Base-by-base conservation (phyloP, 2,888 invertebrate genomes). In the Brachypterus glaber region DNA sequence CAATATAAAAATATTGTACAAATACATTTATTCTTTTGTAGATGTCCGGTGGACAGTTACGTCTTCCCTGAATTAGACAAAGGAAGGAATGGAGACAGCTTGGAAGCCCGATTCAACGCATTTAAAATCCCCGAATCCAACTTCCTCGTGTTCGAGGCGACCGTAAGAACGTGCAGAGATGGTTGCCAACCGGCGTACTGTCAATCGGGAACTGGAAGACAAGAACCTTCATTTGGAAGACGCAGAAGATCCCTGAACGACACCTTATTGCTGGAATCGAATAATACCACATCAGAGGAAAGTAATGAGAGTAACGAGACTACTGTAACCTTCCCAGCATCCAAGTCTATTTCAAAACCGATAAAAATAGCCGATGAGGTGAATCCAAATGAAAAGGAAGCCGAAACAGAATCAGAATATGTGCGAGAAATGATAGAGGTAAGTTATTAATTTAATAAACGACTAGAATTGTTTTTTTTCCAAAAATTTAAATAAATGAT, bases 121-220 rank as follows among this genome's bases (percentile, higher is more conserved):
- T 92, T 91, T 60, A 92, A 91, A 67, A 90, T 92, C 47, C 91
- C 91, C 0, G 91, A 91, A 67, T 91, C 91, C 0, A 91, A 91
- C 64, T 90, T 90, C 71, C 67, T 92, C 50, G 88, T 91, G 1
- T 92, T 92, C 56, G 91, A 92, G 66, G 91, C 91, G 1, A 91
- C 87, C 0, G 91, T 92, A 0, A 71, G 86, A 39, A 88, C 89
- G 1, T 92, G 91, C 53, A 71, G 88, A 27, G 88, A 89, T 33
- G 88, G 89, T 4, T 92, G 91, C 56, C 88, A 89, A 59, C 90
- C 91, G 30, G 89, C 89, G 7, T 88, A 87, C 54, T 90, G 90
- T 57, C 82, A 82, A 16, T 78, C 82, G 17, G 80, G 82, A 21
- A 39, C 53, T 11, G 74, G 81, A 3, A 71, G 89, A 40, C 79